phyloP scores from a whole-genome alignment of 2,797 vertebrate species.

The Podarcis siculus region DNA sequence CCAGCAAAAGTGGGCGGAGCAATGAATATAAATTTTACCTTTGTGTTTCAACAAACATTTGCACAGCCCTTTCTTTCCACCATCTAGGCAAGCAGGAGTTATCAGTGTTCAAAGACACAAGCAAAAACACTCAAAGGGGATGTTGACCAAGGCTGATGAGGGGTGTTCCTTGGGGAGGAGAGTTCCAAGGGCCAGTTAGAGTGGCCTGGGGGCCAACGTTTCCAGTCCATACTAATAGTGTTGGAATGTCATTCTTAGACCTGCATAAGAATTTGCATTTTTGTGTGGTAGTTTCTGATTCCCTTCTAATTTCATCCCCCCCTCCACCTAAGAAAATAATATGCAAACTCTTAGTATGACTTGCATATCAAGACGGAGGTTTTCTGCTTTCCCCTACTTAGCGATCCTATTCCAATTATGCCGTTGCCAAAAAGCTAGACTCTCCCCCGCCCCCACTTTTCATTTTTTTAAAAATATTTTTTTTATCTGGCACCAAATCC shows the following conservation, averaged over 20 bases:
- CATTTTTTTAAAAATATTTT: neutral
- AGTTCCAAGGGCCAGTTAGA: no score
- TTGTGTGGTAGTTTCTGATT: neutral
- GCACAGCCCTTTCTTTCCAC: no score
- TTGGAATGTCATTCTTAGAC: neutral
- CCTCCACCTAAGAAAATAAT: neutral
- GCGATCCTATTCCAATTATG: conserved; percentile 37
- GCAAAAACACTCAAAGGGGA: no score
- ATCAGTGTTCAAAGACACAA: no score
- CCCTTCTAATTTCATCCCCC: neutral
- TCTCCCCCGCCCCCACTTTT: neutral
- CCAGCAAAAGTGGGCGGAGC: no score
- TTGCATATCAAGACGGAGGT: neutral
- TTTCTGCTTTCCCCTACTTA: conserved; percentile 39
- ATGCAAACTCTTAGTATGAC: neutral
- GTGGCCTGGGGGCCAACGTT: neutral
- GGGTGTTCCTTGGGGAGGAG: no score
- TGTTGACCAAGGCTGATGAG: no score
- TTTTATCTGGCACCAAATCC: conserved; percentile 60
- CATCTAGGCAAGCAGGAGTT: no score
- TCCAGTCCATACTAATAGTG: neutral
- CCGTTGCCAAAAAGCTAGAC: conserved; percentile 48
- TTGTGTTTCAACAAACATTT: no score
- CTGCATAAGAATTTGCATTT: neutral
- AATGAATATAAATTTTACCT: no score